Conservation (phyloP, 2,113 vertebrate genomes). For the Aegithalos caudatus region DNA sequence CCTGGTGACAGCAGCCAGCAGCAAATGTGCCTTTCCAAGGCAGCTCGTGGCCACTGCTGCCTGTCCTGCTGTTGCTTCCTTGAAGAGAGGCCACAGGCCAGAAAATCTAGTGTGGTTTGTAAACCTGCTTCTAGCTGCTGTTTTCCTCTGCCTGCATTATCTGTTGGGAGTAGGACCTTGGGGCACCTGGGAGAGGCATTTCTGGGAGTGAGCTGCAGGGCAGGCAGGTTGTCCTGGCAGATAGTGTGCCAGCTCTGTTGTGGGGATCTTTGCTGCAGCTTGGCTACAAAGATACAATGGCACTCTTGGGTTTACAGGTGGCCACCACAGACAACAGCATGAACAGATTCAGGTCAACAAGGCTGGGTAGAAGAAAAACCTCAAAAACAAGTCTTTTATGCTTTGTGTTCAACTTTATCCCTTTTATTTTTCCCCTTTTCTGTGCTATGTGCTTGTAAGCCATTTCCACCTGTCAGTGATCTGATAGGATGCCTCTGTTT, state of each 20-base stretch:
- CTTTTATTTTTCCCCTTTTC: background rate
- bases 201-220: background rate
- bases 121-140: background rate
- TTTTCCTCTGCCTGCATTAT: background rate
- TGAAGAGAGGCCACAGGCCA: background rate
- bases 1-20: background rate
- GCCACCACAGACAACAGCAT: background rate
- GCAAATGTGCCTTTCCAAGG: rapidly evolving
- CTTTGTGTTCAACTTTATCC: background rate
- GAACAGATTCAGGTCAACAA: background rate
- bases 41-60: background rate
- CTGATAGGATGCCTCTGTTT: conserved; percentile 16
- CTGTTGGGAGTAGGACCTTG: background rate
- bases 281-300: rapidly evolving
- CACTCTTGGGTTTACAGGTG: background rate
- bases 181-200: rapidly evolving
- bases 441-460: background rate
- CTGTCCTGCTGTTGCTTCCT: background rate
- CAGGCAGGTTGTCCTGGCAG: background rate
- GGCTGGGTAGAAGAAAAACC: background rate
- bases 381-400: background rate
- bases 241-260: background rate
- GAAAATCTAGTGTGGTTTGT: background rate
- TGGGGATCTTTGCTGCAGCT: background rate
- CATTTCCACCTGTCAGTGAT: background rate